Percentiles rank a stretch among this genome's conserved stretches.
Evolutionary conservation across 2,888 invertebrate genomes (phyloP).

Genomic region (Trilocha varians): DNA sequence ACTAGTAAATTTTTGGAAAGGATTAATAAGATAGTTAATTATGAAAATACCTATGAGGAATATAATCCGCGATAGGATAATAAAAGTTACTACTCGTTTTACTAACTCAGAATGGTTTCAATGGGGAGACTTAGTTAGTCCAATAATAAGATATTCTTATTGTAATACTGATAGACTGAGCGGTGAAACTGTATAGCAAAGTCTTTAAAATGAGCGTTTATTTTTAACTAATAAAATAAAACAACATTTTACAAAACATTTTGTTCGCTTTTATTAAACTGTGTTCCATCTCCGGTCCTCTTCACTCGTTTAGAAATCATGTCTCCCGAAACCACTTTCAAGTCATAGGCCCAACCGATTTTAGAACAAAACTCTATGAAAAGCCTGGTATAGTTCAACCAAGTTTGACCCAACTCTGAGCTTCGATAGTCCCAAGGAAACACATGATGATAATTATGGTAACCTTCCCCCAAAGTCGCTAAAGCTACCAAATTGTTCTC

Average conservation of each 20-base stretch:
- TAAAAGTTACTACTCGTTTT: no score
- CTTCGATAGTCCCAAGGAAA: constrained; percentile 41
- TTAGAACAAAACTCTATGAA: constrained; percentile 39
- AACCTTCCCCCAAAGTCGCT: constrained; percentile 33
- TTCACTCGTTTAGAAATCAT: constrained; percentile 16
- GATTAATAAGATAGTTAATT: no score
- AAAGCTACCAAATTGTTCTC: constrained; percentile 25
- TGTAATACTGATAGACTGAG: no score
- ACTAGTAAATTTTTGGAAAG: no score
- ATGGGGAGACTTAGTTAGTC: no score
- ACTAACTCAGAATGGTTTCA: no score
- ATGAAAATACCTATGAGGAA: no score
- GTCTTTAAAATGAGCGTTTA: background rate
- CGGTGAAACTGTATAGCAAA: no score
- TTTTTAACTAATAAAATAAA: background rate
- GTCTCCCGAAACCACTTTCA: constrained; percentile 26
- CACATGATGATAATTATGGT: constrained; percentile 42
- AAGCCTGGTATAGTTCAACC: constrained; percentile 25
- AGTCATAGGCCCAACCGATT: constrained; percentile 46
- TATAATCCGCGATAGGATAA: no score
- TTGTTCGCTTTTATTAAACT: background rate
- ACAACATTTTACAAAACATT: background rate
- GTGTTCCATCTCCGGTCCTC: constrained; percentile 29
- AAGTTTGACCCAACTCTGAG: constrained; percentile 28
- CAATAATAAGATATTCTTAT: no score